Percentiles rank a stretch among this genome's conserved stretches.
These are phyloP conservation scores for Synergus itoensis DNA, from an alignment of 2,888 invertebrate species.

Conservation along the genomic window DNA sequence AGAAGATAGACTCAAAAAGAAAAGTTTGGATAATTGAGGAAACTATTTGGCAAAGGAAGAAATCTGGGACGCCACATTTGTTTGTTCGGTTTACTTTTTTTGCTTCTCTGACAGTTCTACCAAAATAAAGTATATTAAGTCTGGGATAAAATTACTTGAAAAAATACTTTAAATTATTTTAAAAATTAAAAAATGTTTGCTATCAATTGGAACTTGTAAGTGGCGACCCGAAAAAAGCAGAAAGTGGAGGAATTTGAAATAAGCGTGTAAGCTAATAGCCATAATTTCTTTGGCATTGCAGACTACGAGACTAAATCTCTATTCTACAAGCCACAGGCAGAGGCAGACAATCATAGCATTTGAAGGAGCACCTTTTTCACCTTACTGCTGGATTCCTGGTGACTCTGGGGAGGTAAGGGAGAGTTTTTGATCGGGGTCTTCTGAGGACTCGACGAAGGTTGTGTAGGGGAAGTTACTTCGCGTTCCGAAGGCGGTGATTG, in stretches of 20 bases:
- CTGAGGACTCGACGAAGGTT: conserved; percentile 73
- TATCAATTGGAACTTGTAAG: background rate
- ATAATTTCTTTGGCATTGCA: conserved; percentile 48
- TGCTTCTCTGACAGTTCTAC: too few relatives aligned
- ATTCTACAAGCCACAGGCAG: conserved; percentile 53
- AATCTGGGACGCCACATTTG: background rate
- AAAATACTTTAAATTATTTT: background rate
- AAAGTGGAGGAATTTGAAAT: conserved; percentile 25
- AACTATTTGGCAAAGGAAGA: background rate
- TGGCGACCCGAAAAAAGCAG: background rate
- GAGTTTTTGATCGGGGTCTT: conserved; percentile 77
- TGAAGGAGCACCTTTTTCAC: conserved; percentile 77
- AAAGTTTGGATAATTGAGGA: background rate
- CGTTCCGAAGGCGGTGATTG: conserved; percentile 70
- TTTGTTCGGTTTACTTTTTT: too few relatives aligned
- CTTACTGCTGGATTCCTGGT: conserved; percentile 77
- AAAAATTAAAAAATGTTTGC: too few relatives aligned
- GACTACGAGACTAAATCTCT: conserved; percentile 49
- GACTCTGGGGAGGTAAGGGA: conserved; percentile 76
- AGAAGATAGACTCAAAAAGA: background rate
- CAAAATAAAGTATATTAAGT: too few relatives aligned
- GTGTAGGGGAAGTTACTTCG: conserved; percentile 72
- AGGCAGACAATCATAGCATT: conserved; percentile 48
- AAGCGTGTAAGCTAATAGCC: conserved; percentile 15
- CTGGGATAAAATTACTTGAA: background rate